Base-by-base conservation (phyloP, 1,140 invertebrate genomes). In the Leptinotarsa undecemlineata region DNA sequence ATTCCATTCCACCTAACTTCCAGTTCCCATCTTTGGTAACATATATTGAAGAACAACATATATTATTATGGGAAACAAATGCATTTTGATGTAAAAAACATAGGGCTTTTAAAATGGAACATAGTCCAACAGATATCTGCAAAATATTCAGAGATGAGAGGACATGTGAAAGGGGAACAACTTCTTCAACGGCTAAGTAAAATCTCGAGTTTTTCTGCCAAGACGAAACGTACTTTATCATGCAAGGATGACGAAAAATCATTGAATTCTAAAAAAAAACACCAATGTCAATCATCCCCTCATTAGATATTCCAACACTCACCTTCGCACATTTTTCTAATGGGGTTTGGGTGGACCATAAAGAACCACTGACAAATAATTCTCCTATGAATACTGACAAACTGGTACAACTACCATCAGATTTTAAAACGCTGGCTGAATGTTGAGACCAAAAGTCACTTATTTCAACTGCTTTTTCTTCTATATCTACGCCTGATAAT, bases 1-100 rank as follows among this genome's bases (percentile, higher is more conserved):
- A 94, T 82, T 96, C 93, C 70, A 96, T 86, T 4, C 93, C 93
- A 20, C 93, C 93, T 17, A 96, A 85, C 84, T 92, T 94, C 94
- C 94, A 96, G 73, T 88, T 90, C 6, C 94, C 93, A 85, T 95
- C 93, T 17, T 89, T 87, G 11, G 91, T 91, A 4, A 96, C 91
- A 86, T 94, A 96, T 72, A 96, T 88, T n/a, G 93, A 91, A 77
- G 91, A 89, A 73, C 90, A 87, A 81, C 92, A 91, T 20, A 96
- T 85, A 86, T 96, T 96, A 71, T 95, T 94, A 82, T 96, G 95
- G 21, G 92, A 91, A 51, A 90, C 88, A n/a, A 85, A 80, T 62
- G 91, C 93, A 87, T 91, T 92, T 74, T 93, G 90, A 81, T 95
- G 92, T 19, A 95, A 85, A 84, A 95, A 95, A 78, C 92, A 88